Conservation (phyloP, 64 coral and sea anemone genomes). For the Hydrozoanthus tunicans region DNA sequence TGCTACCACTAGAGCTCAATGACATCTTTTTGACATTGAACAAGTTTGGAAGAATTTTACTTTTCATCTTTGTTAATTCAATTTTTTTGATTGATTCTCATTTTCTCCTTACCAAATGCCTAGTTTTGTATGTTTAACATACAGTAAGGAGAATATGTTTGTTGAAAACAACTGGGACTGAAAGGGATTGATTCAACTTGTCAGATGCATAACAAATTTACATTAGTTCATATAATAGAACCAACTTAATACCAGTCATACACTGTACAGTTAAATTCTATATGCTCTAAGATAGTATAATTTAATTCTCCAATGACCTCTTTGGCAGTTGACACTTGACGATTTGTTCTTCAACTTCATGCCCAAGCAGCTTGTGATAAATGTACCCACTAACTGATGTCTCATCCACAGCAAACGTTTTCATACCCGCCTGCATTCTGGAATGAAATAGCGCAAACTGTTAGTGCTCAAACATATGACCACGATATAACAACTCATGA, state of each 20-base stretch:
- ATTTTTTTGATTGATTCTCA: too few species aligned
- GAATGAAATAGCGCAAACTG: neutral
- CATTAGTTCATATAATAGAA: neutral
- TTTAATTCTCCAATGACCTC: slow-evolving; percentile 47
- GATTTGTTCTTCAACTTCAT: slow-evolving; percentile 98
- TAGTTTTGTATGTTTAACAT: too few species aligned
- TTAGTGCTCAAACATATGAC: neutral
- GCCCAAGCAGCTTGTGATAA: slow-evolving; percentile 97
- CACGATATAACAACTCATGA: too few species aligned
- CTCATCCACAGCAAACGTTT: slow-evolving; percentile 99
- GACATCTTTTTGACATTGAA: too few species aligned
- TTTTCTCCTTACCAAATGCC: too few species aligned
- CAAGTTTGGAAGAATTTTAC: too few species aligned
- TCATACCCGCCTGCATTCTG: slow-evolving; percentile 99
- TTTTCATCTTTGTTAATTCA: too few species aligned
- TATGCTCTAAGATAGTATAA: neutral
- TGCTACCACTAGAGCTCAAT: too few species aligned
- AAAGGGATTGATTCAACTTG: too few species aligned
- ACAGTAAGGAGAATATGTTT: too few species aligned
- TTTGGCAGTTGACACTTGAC: slow-evolving; percentile 98
- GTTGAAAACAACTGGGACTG: too few species aligned
- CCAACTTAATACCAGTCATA: neutral
- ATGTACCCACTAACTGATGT: slow-evolving; percentile 99
- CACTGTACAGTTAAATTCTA: too few species aligned
- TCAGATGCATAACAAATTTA: neutral